These are phyloP conservation scores for Chondrosia reniformis DNA, from an alignment of 37 sponge, comb jelly and placozoan genomes.

Conservation along the genomic window DNA sequence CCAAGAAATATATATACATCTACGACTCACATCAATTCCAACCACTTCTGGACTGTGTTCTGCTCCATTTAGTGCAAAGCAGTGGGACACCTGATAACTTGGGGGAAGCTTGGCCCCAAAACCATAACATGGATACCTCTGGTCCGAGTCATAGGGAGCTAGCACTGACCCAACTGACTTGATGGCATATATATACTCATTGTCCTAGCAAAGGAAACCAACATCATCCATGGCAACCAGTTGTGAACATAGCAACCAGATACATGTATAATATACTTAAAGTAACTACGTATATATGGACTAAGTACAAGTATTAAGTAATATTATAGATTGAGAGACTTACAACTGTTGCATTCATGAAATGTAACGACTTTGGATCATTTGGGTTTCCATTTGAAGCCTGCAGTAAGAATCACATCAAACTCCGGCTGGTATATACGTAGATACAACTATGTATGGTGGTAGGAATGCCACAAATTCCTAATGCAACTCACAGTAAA, in stretches of 20 bases:
- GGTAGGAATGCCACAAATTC: background rate
- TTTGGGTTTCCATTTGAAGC: conserved; percentile 79
- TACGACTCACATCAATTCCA: conserved; percentile 60
- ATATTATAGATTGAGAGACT: background rate
- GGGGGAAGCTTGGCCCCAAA: conserved; percentile 82
- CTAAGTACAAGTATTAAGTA: background rate
- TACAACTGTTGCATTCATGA: conserved; percentile 51
- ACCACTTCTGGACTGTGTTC: conserved; percentile 60
- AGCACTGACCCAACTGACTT: conserved; percentile 82
- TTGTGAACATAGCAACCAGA: background rate
- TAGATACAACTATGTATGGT: background rate
- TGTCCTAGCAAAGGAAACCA: too few relatives aligned
- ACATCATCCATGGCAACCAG: too few relatives aligned
- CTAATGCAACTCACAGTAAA: conserved; percentile 59
- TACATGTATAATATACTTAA: background rate
- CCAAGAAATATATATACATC: background rate
- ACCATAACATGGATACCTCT: conserved; percentile 79
- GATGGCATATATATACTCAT: conserved; percentile 76
- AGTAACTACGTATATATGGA: background rate
- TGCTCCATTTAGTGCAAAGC: conserved; percentile 80
- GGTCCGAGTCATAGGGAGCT: conserved; percentile 83
- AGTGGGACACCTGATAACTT: conserved; percentile 66
- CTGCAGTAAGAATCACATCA: conserved; percentile 17
- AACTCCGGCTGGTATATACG: too few relatives aligned
- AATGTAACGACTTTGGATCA: conserved; percentile 63